Evolutionary conservation across 1,140 invertebrate genomes (phyloP), one percentile per base, ranked within the genome.

Genomic region (Oppia nitens): DNA sequence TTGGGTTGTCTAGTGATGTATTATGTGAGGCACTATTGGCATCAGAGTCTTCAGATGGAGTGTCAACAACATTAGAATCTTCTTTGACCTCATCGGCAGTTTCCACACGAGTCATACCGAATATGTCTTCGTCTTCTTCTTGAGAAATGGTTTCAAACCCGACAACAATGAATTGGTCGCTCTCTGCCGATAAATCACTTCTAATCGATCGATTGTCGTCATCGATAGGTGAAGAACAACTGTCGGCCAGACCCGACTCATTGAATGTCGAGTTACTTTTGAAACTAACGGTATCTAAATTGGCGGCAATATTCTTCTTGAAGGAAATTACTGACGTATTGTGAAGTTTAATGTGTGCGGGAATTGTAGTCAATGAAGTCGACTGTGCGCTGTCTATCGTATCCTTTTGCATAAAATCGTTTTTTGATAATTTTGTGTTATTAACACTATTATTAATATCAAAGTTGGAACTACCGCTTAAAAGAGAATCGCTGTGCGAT

Each of bases 121-220:
- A 49, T 23, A 29, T 56, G 32, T 47, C 27, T 6, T 56, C 55
- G 9, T 47, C 53, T 20, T 32, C 47, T 27, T 40, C 56, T 1
- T 49, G 27, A 51, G 49, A 9, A 6, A 24, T 51, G n/a, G 49
- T 49, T 45, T 27, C 32, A 17, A 40, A 26, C 17, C 50, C 51
- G 21, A 55, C 28, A 23, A 55, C 20, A 45, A 40, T 17, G 2
- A 45, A 20, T 17, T 40, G 32, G 9, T 55, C 54, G 29, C 21
- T 24, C 21, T 50, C 47, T 28, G 12, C 48, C 1, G 56, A 57
- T 26, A 57, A 27, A 50, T 57, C 56, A 32, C 56, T 57, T 29
- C 48, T 48, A 29, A 57, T 57, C 2, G 56, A 57, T 28, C 56
- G 1, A 28, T 49, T 40, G 49, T 57, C 56, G n/a, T 57, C 56